Evolutionary conservation across 1,140 invertebrate genomes (phyloP), one percentile per base, ranked within the genome.

Genomic region (Eumaeus atala): DNA sequence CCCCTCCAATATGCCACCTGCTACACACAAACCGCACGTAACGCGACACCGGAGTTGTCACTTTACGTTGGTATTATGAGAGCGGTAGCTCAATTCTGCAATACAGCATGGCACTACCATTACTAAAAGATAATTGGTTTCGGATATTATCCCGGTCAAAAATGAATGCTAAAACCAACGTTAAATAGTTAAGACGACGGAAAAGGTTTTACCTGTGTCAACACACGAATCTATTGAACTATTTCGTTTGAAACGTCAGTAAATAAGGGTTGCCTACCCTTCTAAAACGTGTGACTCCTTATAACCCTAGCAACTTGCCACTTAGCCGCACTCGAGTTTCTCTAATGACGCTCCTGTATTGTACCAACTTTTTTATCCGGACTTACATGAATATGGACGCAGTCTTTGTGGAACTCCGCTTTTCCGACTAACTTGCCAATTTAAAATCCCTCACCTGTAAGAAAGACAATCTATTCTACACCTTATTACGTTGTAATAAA

Each of bases 281-380:
- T 44, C 40, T 44, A 44, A 44, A 44, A 44, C 40, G 40, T 16
- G 40, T 8, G 16, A 44, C 40, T 44, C 40, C 40, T 44, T 44
- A 16, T 16, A 44, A 44, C 40, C 40, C 40, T 44, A 44, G 21
- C 40, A 44, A 44, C 40, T 44, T 44, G 40, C 40, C 40, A 44
- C 40, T 44, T 44, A 44, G 40, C 40, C 40, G 40, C 40, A 14
- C 40, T 44, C 40, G 9, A 44, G 12, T 44, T 37, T 37, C 40
- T 44, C 16, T 44, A 44, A 44, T 44, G 40, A 44, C 40, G 40
- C 40, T 16, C 38, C 40, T 14, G 40, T 44, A 44, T 44, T 44
- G 40, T 44, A 44, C 40, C 40, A 44, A 44, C 40, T 44, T 44
- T 44, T 44, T 44, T 16, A 44, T 44, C 40, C 16, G 40, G 40